phyloP scores from a whole-genome alignment of 2,888 invertebrate species.

The Xestia sexstrigata region DNA sequence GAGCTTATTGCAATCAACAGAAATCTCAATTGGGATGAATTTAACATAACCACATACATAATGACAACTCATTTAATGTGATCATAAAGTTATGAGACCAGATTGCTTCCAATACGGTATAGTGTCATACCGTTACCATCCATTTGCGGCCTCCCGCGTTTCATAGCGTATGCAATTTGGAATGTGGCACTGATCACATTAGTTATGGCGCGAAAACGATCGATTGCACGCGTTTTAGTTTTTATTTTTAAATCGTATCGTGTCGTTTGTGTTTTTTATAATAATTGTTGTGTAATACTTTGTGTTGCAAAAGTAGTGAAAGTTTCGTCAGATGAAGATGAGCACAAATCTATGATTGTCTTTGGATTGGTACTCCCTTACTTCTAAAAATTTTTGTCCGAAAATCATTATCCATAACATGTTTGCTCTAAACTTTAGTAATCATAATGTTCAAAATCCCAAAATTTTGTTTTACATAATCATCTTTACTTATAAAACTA shows the following conservation, averaged over 20 bases:
- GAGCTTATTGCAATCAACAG: neutral
- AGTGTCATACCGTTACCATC: conserved; percentile 41
- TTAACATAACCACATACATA: conserved; percentile 12
- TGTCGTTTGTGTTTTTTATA: conserved; percentile 20
- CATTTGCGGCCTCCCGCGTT: conserved; percentile 49
- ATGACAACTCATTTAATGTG: conserved; percentile 19
- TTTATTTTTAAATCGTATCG: no score
- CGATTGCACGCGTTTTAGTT: conserved; percentile 33
- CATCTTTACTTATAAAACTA: no score
- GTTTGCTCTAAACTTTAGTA: no score
- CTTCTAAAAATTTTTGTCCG: no score
- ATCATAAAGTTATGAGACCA: conserved; percentile 5
- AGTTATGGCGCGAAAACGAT: conserved; percentile 57
- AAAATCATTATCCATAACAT: no score
- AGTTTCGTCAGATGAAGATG: conserved; percentile 28
- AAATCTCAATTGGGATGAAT: conserved; percentile 6
- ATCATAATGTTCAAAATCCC: no score
- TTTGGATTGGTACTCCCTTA: no score
- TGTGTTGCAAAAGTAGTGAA: conserved; percentile 50
- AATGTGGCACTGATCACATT: conserved; percentile 60
- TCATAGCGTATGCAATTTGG: conserved; percentile 56
- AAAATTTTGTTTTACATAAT: no score
- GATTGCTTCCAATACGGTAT: conserved; percentile 51
- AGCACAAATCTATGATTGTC: neutral
- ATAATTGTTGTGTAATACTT: conserved; percentile 44